phyloP scores from a whole-genome alignment of 2,113 vertebrate species.

The Urocynchramus pylzowi region DNA sequence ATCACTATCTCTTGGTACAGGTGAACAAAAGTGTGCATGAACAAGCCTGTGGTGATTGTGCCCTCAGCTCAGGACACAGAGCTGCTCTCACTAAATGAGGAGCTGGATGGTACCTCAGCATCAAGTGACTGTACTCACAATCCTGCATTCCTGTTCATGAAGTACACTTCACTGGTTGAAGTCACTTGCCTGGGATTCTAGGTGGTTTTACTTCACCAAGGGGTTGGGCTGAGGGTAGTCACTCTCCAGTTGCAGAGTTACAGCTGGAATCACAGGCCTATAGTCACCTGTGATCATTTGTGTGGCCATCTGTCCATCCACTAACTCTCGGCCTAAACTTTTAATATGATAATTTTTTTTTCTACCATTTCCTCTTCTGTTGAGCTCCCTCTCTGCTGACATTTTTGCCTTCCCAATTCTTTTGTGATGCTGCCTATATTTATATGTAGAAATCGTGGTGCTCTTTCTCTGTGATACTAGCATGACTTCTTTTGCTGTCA shows the following conservation, averaged over 20 bases:
- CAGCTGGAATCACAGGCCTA: not conserved
- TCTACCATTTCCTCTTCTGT: not conserved
- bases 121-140: not conserved
- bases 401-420: not conserved
- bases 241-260: not conserved
- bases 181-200: not conserved
- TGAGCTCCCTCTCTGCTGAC: not conserved
- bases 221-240: not conserved
- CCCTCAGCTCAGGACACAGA: rapidly evolving
- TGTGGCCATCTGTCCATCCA: not conserved
- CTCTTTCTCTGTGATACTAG: not conserved
- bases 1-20: not conserved
- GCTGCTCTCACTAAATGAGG: not conserved
- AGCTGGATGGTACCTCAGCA: not conserved
- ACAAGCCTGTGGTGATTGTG: not conserved
- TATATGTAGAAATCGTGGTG: not conserved
- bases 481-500: not conserved
- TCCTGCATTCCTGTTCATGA: not conserved
- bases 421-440: not conserved
- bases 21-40: rapidly evolving
- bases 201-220: not conserved
- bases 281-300: not conserved
- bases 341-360: not conserved
- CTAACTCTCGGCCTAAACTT: not conserved
- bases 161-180: not conserved